Percentiles rank a stretch among this genome's conserved stretches.
phyloP scores from a whole-genome alignment of 1,140 invertebrate genomes.

The Drosophila elegans region DNA sequence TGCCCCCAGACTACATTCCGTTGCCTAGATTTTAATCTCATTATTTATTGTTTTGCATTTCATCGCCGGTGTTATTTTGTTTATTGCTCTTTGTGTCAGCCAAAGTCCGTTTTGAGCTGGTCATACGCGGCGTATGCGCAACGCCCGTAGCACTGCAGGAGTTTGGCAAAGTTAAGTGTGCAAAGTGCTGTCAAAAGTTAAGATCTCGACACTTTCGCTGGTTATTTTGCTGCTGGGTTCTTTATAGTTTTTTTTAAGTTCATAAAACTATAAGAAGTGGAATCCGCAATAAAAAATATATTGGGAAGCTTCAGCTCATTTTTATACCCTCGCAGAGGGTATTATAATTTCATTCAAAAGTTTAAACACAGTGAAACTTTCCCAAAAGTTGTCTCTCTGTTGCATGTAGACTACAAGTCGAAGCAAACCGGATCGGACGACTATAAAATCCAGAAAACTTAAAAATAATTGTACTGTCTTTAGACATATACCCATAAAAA shows the following conservation, averaged over 20 bases:
- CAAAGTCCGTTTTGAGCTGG: slow-evolving; percentile 1
- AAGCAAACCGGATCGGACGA: too few relatives aligned
- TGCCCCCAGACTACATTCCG: background rate
- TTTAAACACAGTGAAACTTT: too few relatives aligned
- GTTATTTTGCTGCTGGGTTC: slow-evolving; percentile 13
- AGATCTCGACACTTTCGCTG: slow-evolving; percentile 36
- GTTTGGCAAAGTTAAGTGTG: slow-evolving; percentile 44
- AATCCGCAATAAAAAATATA: slow-evolving; percentile 5
- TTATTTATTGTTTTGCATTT: slow-evolving; percentile 81
- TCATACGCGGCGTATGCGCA: slow-evolving; percentile 44
- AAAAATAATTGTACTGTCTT: too few relatives aligned
- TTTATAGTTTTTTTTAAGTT: slow-evolving; percentile 6
- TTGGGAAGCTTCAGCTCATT: too few relatives aligned
- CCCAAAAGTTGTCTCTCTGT: too few relatives aligned
- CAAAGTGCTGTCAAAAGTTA: slow-evolving; percentile 61
- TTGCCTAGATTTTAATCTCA: slow-evolving; percentile 59
- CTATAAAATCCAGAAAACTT: too few relatives aligned
- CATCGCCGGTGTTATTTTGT: slow-evolving; percentile 70
- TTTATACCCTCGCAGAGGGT: too few relatives aligned
- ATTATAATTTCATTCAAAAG: too few relatives aligned
- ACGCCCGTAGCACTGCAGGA: slow-evolving; percentile 19
- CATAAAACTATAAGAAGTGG: background rate
- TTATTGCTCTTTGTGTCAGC: slow-evolving; percentile 54
- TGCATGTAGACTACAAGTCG: too few relatives aligned
- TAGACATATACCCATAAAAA: too few relatives aligned